These are phyloP conservation scores for Gymnoscopelus microlampas DNA, from an alignment of 2,797 vertebrate genomes.

Conservation along the genomic window DNA sequence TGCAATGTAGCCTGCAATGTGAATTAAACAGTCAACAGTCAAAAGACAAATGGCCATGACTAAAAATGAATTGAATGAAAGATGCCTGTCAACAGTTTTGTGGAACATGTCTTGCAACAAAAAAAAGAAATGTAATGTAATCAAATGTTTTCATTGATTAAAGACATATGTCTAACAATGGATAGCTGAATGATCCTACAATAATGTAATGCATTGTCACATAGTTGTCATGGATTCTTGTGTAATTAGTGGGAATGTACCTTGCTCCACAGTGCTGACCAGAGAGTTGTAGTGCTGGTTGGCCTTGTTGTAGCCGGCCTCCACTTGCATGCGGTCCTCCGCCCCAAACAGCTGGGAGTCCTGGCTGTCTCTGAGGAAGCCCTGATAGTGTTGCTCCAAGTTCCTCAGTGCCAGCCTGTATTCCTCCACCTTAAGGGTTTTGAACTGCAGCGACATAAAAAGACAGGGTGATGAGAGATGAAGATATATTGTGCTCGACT, in stretches of 20 bases:
- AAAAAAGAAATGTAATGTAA: neutral
- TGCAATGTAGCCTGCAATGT: constrained; percentile 68
- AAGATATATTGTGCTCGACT: neutral
- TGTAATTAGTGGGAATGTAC: constrained; percentile 60
- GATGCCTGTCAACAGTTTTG: constrained; percentile 15
- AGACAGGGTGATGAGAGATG: too few relatives aligned
- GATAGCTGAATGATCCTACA: neutral
- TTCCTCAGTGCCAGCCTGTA: constrained; percentile 86
- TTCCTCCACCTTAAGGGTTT: constrained; percentile 88
- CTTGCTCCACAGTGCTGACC: constrained; percentile 88
- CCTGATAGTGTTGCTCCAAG: constrained; percentile 92
- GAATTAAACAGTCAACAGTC: constrained; percentile 68
- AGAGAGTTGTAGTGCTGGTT: constrained; percentile 88
- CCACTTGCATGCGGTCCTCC: constrained; percentile 89
- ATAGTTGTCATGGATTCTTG: too few relatives aligned
- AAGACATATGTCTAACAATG: neutral
- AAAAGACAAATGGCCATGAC: constrained; percentile 37
- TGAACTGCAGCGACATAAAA: constrained; percentile 80
- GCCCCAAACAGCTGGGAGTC: constrained; percentile 87
- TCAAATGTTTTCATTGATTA: neutral
- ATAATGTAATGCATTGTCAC: neutral
- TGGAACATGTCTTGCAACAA: constrained; percentile 11
- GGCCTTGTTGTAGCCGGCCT: constrained; percentile 85
- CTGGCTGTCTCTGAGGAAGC: constrained; percentile 91
- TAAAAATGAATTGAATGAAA: constrained; percentile 37